These are phyloP conservation scores for Steinernema hermaphroditum DNA, from an alignment of 2,888 invertebrate genomes.

Conservation along the genomic window DNA sequence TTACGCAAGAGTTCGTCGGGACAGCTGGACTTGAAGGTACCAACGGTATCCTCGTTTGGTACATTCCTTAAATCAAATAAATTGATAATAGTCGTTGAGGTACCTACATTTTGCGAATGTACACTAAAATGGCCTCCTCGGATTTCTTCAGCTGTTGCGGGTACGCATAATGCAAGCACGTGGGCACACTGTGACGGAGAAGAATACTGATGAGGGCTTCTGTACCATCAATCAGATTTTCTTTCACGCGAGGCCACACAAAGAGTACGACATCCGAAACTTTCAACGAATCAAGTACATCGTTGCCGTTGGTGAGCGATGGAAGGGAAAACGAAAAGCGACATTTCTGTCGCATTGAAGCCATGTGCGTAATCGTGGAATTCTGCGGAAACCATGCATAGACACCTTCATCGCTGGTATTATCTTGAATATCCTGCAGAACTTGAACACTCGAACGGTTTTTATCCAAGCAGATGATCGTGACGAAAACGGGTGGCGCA, in stretches of 20 bases:
- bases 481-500: constrained; percentile 38
- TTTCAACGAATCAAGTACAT: constrained; percentile 61
- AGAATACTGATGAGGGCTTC: constrained; percentile 78
- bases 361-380: constrained; percentile 24
- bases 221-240: constrained; percentile 77
- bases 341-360: not conserved
- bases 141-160: not conserved
- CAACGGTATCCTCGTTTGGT: not conserved
- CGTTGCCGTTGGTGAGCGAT: constrained; percentile 41
- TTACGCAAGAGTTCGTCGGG: constrained; percentile 6
- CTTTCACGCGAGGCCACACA: constrained; percentile 73
- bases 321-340: constrained; percentile 20
- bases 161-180: constrained; percentile 7
- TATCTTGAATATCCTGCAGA: constrained; percentile 46
- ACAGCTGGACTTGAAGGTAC: not conserved
- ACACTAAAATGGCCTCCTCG: not conserved
- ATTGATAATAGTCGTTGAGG: not conserved
- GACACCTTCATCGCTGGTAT: constrained; percentile 39
- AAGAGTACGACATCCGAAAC: constrained; percentile 83
- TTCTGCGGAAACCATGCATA: not conserved
- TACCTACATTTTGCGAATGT: not conserved
- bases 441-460: constrained; percentile 42
- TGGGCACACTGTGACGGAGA: constrained; percentile 76
- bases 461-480: constrained; percentile 40
- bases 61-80: not conserved